A percentile compares a stretch with the other conserved stretches of the same genome.
Evolutionary conservation across 2,113 vertebrate genomes (phyloP).

Genomic region (Haemorhous mexicanus): DNA sequence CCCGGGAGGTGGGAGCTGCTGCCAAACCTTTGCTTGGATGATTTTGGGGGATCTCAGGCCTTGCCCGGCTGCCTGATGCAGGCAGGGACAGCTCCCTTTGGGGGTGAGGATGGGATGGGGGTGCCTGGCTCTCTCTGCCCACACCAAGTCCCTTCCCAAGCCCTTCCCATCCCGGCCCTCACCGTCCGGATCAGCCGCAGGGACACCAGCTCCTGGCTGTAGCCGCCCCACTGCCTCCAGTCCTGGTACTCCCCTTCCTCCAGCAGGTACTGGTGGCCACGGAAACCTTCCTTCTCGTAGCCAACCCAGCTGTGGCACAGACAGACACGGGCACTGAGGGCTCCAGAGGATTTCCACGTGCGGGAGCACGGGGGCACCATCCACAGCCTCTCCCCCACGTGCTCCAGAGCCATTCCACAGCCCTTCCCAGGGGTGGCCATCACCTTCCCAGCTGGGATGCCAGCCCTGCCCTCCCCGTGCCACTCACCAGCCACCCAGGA

Average conservation of each 20-base stretch:
- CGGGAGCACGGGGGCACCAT: fast-evolving
- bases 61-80: fast-evolving
- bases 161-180: slow-evolving; percentile 6
- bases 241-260: slow-evolving; percentile 94
- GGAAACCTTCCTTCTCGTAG: slow-evolving; percentile 91
- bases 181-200: slow-evolving; percentile 87
- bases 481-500: slow-evolving; percentile 90
- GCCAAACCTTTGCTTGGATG: neutral
- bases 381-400: neutral
- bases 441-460: neutral
- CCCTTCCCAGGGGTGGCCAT: neutral
- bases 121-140: neutral
- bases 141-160: neutral
- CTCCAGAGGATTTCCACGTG: neutral
- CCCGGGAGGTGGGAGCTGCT: neutral
- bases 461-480: neutral
- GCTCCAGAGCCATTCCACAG: fast-evolving
- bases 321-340: neutral
- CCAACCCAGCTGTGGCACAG: slow-evolving; percentile 86
- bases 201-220: slow-evolving; percentile 79
- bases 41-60: neutral
- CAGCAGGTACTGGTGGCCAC: slow-evolving; percentile 93
- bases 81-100: neutral
- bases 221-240: slow-evolving; percentile 91
- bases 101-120: neutral